Evolutionary conservation across 2,797 vertebrate species (phyloP).

Genomic region (Chanos chanos): DNA sequence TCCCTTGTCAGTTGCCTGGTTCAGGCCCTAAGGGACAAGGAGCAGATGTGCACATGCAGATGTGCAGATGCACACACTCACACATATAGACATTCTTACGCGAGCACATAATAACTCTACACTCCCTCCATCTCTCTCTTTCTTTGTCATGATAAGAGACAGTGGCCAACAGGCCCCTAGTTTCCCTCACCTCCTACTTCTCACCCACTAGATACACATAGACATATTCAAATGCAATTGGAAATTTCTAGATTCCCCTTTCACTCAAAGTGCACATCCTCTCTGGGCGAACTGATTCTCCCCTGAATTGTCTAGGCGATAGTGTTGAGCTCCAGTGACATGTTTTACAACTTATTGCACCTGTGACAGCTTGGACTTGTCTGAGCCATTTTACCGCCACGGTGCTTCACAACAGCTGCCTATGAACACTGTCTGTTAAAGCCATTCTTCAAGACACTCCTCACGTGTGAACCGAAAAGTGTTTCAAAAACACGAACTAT

Average conservation of each 20-base stretch:
- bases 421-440: not conserved
- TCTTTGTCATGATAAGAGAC: conserved; percentile 51
- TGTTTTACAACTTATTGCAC: conserved; percentile 27
- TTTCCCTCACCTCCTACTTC: too few species aligned
- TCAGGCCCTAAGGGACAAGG: conserved; percentile 67
- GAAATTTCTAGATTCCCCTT: too few species aligned
- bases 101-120: conserved; percentile 11
- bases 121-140: conserved; percentile 25
- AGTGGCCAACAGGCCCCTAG: conserved; percentile 27
- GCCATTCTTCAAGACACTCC: conserved; percentile 29
- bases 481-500: conserved; percentile 22
- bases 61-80: conserved; percentile 21
- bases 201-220: not conserved
- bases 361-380: conserved; percentile 22
- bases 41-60: conserved; percentile 34
- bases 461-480: conserved; percentile 15
- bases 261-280: not conserved
- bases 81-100: conserved; percentile 23
- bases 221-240: too few species aligned
- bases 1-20: conserved; percentile 70
- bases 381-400: conserved; percentile 4
- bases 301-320: conserved; percentile 4
- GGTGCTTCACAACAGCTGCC: conserved; percentile 2
- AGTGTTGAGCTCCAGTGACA: not conserved
- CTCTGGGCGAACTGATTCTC: conserved; percentile 1